Base-by-base conservation (phyloP, 2,113 vertebrate species). In the Tupaia chinensis region DNA sequence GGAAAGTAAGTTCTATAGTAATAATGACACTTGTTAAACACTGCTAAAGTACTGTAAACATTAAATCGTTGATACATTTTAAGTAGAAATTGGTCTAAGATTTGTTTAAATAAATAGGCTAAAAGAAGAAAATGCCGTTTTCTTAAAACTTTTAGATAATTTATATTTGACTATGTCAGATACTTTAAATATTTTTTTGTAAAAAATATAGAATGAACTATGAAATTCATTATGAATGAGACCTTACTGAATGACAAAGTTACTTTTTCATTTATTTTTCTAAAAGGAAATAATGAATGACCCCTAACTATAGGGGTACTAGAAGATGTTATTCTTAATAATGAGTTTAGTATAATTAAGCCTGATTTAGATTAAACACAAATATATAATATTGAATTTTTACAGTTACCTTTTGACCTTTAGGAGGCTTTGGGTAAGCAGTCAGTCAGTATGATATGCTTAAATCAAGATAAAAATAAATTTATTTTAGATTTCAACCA, bases 381-480 rank as follows among this genome's bases (percentile, higher is more conserved):
- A n/a, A 58, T 68, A 66, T 70, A 2, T 63, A 69, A 77, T 54
- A 74, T 17, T 76, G 54, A 89, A 83, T 79, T 68, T 91, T 68
- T n/a, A 53, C 19, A 89, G 15, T 85, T 95, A 53, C 12, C 17
- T 25, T 94, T 20, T 76, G 76, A 82, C 29, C 86, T 74, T 79
- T 44, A 89, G 54, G 78, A 91, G 60, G 32, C 61, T 76, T 85
- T 68, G 19, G 23, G 87, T 82, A 88, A 79, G 27, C 16, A 77
- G 0, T 68, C 74, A 79, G 32, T 68, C 11, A 82, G 16, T 81
- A 44, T n/a, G 92, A 60, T 29, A 63, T 63, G 95, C 56, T 88
- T 65, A 93, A 86, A 87, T 92, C 68, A 79, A 87, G 69, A 23
- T 95, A 82, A 95, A 89, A 69, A 61, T 61, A 66, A 76, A n/a